Evolutionary conservation across 2,797 vertebrate species (phyloP).

Genomic region (Enteromius unitaeniatus): DNA sequence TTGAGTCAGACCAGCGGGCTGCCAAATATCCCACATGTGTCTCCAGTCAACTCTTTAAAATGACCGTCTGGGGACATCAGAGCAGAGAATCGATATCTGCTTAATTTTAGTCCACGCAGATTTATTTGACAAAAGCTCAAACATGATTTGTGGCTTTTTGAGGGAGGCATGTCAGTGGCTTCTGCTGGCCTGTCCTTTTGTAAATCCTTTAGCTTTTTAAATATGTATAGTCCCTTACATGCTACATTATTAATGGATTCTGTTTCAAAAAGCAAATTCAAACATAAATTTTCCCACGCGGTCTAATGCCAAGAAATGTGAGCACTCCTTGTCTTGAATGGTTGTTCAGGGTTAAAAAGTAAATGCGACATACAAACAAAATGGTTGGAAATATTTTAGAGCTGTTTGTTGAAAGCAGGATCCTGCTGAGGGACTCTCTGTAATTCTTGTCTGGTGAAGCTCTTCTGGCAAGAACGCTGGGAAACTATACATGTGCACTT

Average conservation of each 20-base stretch:
- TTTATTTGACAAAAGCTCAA: conserved; percentile 33
- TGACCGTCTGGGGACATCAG: conserved; percentile 24
- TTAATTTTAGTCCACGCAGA: conserved; percentile 55
- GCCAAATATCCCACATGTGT: conserved; percentile 29
- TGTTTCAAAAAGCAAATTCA: neutral
- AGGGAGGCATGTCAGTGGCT: neutral
- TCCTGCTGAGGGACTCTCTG: neutral
- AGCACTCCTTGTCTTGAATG: neutral
- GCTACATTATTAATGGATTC: conserved; percentile 2
- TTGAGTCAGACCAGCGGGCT: conserved; percentile 14
- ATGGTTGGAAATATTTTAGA: conserved; percentile 7
- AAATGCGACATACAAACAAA: neutral
- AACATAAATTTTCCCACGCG: conserved; percentile 40
- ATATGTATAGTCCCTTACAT: neutral
- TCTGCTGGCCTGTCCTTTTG: neutral
- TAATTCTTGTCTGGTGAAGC: conserved; percentile 18
- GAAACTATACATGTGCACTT: conserved; percentile 37
- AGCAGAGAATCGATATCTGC: conserved; percentile 48
- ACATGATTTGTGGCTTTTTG: conserved; percentile 12
- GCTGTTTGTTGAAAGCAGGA: neutral
- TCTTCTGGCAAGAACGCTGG: conserved; percentile 49
- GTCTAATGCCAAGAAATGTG: conserved; percentile 20
- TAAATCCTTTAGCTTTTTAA: neutral
- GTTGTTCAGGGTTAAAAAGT: neutral
- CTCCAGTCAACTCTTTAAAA: conserved; percentile 47